Evolutionary conservation across 2,113 vertebrate species (phyloP).

Genomic region (Cynocephalus volans): DNA sequence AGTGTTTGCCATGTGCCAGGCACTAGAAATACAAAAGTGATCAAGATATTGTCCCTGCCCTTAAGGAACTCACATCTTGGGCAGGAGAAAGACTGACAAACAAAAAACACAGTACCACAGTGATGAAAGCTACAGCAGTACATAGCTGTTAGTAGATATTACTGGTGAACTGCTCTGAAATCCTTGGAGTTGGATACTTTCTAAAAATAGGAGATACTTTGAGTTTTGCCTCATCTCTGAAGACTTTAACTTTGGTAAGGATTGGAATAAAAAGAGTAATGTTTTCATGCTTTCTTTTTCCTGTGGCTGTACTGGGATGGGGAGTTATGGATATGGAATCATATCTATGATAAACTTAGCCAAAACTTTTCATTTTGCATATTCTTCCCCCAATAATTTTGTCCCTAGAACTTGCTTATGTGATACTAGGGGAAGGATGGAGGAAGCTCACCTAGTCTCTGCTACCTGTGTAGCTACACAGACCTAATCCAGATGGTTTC

Average conservation of each 20-base stretch:
- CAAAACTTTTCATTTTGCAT: conserved; percentile 52
- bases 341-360: conserved; percentile 15
- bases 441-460: conserved; percentile 26
- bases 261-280: conserved; percentile 27
- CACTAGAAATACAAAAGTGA: conserved; percentile 35
- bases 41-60: conserved; percentile 16
- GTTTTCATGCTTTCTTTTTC: conserved; percentile 28
- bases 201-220: conserved; percentile 54
- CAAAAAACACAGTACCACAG: conserved; percentile 12
- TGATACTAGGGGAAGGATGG: not conserved
- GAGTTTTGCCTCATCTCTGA: conserved; percentile 58
- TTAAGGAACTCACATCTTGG: conserved; percentile 8
- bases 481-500: conserved; percentile 68
- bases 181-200: conserved; percentile 41
- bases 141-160: not conserved
- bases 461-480: conserved; percentile 61
- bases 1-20: not conserved
- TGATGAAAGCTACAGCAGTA: not conserved
- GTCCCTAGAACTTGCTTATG: conserved; percentile 15
- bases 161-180: conserved; percentile 61
- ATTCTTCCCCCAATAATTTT: conserved; percentile 45
- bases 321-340: not conserved
- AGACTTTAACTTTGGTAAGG: conserved; percentile 48
- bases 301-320: not conserved
- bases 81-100: conserved; percentile 50